A percentile compares a stretch with the other conserved stretches of the same genome.
Evolutionary conservation across 1,140 invertebrate species (phyloP).

Genomic region (Meloidogyne chitwoodi): DNA sequence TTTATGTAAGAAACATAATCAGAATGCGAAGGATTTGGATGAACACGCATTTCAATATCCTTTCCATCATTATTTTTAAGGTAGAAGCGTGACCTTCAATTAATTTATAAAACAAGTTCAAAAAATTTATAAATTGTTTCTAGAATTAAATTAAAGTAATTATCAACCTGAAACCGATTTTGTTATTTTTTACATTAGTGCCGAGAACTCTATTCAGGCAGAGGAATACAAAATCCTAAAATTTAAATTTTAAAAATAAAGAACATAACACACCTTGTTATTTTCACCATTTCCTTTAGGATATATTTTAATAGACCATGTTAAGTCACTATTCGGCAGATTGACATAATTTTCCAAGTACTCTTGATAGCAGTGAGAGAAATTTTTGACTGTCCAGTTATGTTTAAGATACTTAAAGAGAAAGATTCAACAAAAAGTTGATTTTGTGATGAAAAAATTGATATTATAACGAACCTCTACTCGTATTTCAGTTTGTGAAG

Average conservation of each 20-base stretch:
- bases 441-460: too few relatives aligned
- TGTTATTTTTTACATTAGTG: slow-evolving; percentile 47
- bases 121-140: neutral
- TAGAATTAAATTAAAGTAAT: too few relatives aligned
- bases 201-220: slow-evolving; percentile 54
- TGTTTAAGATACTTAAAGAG: slow-evolving; percentile 44
- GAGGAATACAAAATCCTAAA: slow-evolving; percentile 55
- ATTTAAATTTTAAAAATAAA: neutral
- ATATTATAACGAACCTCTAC: slow-evolving; percentile 40
- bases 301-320: slow-evolving; percentile 60
- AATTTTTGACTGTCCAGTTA: slow-evolving; percentile 59
- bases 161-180: slow-evolving; percentile 57
- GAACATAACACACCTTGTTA: slow-evolving; percentile 15
- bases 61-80: slow-evolving; percentile 56
- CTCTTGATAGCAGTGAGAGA: slow-evolving; percentile 50
- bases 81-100: slow-evolving; percentile 51
- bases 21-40: slow-evolving; percentile 59
- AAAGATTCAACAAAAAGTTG: too few relatives aligned
- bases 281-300: slow-evolving; percentile 59
- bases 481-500: slow-evolving; percentile 57
- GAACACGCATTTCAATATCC: slow-evolving; percentile 59
- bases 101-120: neutral
- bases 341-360: slow-evolving; percentile 59
- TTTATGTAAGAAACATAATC: slow-evolving; percentile 60
- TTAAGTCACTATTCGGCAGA: slow-evolving; percentile 51